Evolutionary conservation across 1,140 invertebrate species (phyloP).

Genomic region (Ridgeia piscesae): DNA sequence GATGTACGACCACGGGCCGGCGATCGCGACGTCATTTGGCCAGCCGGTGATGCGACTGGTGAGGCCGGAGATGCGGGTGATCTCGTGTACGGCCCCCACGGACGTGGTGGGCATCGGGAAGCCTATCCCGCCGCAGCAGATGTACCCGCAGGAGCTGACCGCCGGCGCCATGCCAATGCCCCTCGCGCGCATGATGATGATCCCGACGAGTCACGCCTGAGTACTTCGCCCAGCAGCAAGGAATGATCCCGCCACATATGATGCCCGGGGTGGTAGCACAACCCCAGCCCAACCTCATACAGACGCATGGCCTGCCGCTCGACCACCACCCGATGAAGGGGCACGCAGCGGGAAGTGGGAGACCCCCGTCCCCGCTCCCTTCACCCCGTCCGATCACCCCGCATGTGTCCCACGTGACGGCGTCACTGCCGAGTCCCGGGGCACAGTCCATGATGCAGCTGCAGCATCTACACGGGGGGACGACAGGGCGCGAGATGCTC

Average conservation of each 20-base stretch:
- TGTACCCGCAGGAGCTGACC: constrained; percentile 73
- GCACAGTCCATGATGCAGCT: background rate
- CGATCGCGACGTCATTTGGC: constrained; percentile 16
- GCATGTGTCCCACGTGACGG: background rate
- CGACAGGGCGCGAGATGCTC: background rate
- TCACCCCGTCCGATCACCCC: background rate
- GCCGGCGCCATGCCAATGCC: constrained; percentile 31
- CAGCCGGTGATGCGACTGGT: constrained; percentile 25
- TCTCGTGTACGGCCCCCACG: constrained; percentile 34
- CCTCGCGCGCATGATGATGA: constrained; percentile 29
- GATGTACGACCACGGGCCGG: background rate
- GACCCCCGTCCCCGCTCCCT: background rate
- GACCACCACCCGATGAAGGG: constrained; percentile 32
- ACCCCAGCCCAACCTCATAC: constrained; percentile 21
- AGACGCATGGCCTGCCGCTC: constrained; percentile 34
- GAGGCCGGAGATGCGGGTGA: constrained; percentile 32
- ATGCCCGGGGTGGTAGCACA: constrained; percentile 17
- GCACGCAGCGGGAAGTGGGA: constrained; percentile 16
- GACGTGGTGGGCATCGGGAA: constrained; percentile 22
- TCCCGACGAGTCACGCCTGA: background rate
- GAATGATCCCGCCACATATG: background rate
- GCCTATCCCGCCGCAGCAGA: constrained; percentile 68
- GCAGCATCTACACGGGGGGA: constrained; percentile 2
- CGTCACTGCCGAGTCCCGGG: background rate
- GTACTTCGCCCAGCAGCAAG: constrained; percentile 9